A percentile compares a stretch with the other conserved stretches of the same genome.
phyloP scores from a whole-genome alignment of 2,888 invertebrate species.

The Morpho deidamia region DNA sequence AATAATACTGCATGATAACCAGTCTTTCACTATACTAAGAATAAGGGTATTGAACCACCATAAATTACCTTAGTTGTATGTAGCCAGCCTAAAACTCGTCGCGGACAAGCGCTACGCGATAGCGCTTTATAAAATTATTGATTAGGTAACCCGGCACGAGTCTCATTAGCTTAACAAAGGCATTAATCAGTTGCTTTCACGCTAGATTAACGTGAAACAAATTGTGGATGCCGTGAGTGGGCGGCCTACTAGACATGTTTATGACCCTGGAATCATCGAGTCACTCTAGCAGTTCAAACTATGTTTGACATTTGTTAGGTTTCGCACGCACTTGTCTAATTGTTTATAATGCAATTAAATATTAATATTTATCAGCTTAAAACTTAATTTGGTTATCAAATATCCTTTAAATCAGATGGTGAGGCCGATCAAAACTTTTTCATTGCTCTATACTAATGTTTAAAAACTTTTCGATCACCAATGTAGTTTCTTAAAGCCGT shows the following conservation, averaged over 20 bases:
- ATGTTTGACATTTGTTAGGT: constrained; percentile 46
- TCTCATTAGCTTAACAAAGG: constrained; percentile 62
- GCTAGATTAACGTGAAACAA: constrained; percentile 66
- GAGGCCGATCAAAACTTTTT: too few species aligned
- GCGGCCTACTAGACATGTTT: constrained; percentile 51
- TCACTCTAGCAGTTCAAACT: constrained; percentile 33
- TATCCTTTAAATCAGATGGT: too few species aligned
- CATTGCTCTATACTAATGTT: too few species aligned
- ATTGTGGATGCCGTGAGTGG: constrained; percentile 54
- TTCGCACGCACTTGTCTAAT: not conserved
- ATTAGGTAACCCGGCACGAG: constrained; percentile 52
- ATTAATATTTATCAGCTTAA: too few species aligned
- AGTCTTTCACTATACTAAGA: too few species aligned
- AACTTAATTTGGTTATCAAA: too few species aligned
- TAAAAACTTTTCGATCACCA: too few species aligned
- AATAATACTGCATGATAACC: too few species aligned
- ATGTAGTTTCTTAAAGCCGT: too few species aligned
- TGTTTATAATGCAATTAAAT: too few species aligned
- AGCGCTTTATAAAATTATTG: constrained; percentile 41
- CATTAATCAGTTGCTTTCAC: constrained; percentile 64
- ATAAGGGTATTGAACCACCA: too few species aligned
- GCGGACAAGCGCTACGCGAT: constrained; percentile 11
- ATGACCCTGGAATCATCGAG: constrained; percentile 36
- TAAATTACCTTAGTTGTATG: not conserved
- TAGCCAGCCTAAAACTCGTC: constrained; percentile 7